Evolutionary conservation across 2,113 vertebrate genomes (phyloP).

Genomic region (Lethenteron reissneri): DNA sequence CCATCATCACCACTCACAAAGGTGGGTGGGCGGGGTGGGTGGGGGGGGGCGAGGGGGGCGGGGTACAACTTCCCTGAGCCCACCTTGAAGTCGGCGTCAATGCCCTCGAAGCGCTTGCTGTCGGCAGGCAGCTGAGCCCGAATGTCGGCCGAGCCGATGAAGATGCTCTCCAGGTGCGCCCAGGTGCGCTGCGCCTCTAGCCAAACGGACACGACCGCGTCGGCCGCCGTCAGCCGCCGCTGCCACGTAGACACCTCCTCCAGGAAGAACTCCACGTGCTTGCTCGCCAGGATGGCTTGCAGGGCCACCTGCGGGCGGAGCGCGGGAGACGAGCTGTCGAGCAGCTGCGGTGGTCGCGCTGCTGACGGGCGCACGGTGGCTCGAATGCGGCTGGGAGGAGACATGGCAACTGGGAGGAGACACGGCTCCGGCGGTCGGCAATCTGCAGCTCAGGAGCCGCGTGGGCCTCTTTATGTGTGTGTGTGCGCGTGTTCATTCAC

Average conservation of each 20-base stretch:
- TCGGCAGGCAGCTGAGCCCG: constrained; percentile 34
- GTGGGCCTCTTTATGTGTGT: no score
- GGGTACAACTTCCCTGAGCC: no score
- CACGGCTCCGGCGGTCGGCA: no score
- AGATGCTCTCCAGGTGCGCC: constrained; percentile 44
- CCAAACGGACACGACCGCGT: constrained; percentile 34
- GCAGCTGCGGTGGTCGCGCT: no score
- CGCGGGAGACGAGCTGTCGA: no score
- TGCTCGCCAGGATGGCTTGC: constrained; percentile 37
- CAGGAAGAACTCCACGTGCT: constrained; percentile 33
- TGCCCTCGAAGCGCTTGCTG: constrained; percentile 23
- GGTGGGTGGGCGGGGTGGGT: neutral
- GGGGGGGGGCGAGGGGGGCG: neutral
- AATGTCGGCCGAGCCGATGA: constrained; percentile 37
- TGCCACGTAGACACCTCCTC: constrained; percentile 31
- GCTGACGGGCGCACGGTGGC: no score
- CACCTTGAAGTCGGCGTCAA: constrained; percentile 47
- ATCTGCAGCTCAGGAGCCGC: no score
- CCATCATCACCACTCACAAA: neutral
- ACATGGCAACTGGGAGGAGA: no score
- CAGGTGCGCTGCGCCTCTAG: constrained; percentile 38
- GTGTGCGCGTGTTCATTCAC: no score
- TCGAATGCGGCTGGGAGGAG: no score
- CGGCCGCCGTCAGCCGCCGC: constrained; percentile 27
- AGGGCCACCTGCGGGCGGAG: constrained; percentile 29